Conservation (phyloP, 1,140 invertebrate genomes). For the Hypothenemus hampei region DNA sequence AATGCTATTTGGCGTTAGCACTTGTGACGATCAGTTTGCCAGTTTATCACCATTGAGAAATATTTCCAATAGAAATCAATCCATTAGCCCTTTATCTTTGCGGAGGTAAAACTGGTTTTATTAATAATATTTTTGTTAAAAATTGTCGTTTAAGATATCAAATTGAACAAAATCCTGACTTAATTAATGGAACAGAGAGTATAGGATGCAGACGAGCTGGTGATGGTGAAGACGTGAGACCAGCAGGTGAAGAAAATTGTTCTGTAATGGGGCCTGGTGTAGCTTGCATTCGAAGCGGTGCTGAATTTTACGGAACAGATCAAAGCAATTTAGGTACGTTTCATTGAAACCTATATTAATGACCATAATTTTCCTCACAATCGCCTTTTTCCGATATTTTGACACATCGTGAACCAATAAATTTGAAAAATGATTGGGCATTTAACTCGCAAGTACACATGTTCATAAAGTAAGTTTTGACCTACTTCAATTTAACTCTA, state of each 20-base stretch:
- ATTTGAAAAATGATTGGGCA: too few relatives aligned
- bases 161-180: constrained; percentile 66
- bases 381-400: too few relatives aligned
- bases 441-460: too few relatives aligned
- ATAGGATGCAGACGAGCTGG: constrained; percentile 53
- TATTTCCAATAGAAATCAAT: constrained; percentile 25
- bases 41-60: constrained; percentile 32
- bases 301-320: constrained; percentile 17
- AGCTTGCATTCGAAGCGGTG: constrained; percentile 20
- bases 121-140: neutral
- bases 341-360: too few relatives aligned
- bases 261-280: constrained; percentile 1
- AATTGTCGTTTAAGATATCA: constrained; percentile 50
- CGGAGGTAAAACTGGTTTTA: constrained; percentile 15
- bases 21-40: constrained; percentile 24
- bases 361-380: too few relatives aligned
- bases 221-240: constrained; percentile 23
- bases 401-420: too few relatives aligned
- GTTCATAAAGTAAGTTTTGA: too few relatives aligned
- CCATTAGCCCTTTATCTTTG: constrained; percentile 37
- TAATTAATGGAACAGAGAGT: constrained; percentile 69
- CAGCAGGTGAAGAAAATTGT: constrained; percentile 10
- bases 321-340: constrained; percentile 11
- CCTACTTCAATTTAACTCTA: too few relatives aligned
- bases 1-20: constrained; percentile 13